phyloP scores from a whole-genome alignment of 2,113 vertebrate genomes.

The Catharus minimus region DNA sequence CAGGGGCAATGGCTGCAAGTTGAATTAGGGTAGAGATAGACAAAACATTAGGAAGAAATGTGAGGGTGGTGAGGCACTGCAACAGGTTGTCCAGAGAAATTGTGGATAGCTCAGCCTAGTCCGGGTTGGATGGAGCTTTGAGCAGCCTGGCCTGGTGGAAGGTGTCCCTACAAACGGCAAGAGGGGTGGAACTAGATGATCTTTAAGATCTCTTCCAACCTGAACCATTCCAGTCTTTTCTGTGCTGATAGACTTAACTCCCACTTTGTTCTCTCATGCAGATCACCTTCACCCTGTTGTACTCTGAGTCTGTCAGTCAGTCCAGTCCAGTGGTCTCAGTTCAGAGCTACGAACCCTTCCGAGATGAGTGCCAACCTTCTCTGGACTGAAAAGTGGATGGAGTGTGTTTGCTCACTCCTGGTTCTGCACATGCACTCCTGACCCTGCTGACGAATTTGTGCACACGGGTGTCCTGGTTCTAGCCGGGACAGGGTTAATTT shows the following conservation, averaged over 20 bases:
- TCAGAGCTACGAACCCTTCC: neutral
- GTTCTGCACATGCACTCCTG: neutral
- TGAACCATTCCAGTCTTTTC: neutral
- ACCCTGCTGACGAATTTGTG: neutral
- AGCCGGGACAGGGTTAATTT: neutral
- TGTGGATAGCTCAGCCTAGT: neutral
- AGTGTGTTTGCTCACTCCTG: neutral
- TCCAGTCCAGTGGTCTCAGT: neutral
- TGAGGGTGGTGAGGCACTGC: neutral
- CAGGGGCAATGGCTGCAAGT: neutral
- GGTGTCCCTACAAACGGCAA: neutral
- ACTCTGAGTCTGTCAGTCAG: neutral
- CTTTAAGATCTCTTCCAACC: neutral
- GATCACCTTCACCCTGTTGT: neutral
- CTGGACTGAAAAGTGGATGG: neutral
- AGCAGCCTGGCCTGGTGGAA: neutral
- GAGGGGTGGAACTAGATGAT: neutral
- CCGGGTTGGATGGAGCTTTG: neutral
- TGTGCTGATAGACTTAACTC: neutral
- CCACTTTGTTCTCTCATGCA: fast-evolving
- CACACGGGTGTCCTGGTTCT: neutral
- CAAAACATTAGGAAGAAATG: neutral
- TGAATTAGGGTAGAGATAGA: neutral
- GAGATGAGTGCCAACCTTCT: neutral
- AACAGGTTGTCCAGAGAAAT: neutral